These are phyloP conservation scores for Drosophila subquinaria DNA, from an alignment of 2,888 invertebrate species.

Conservation along the genomic window DNA sequence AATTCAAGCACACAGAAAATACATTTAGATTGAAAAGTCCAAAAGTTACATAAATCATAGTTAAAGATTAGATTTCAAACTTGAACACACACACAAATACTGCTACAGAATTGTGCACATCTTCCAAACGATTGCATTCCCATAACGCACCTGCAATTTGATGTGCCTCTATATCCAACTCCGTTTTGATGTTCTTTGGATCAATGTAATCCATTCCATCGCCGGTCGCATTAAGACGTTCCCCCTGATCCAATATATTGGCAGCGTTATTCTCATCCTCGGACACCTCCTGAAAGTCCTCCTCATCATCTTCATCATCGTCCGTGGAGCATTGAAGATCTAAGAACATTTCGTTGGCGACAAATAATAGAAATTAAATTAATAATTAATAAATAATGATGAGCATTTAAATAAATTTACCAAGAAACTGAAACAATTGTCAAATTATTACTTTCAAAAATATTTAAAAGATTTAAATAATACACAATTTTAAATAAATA, in stretches of 20 bases:
- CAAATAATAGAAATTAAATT: conserved; percentile 1
- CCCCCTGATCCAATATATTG: conserved; percentile 84
- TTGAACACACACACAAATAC: conserved; percentile 12
- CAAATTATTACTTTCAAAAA: background rate
- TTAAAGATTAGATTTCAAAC: conserved; percentile 9
- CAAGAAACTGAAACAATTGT: conserved; percentile 32
- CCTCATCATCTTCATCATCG: conserved; percentile 88
- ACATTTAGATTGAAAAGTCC: conserved; percentile 43
- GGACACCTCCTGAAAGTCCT: conserved; percentile 88
- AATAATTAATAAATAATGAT: background rate
- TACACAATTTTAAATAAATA: conserved; percentile 3
- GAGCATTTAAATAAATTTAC: background rate
- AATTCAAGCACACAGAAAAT: conserved; percentile 58
- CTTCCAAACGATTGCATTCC: background rate
- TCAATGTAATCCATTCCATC: conserved; percentile 73
- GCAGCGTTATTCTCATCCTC: conserved; percentile 87
- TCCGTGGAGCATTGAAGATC: conserved; percentile 91
- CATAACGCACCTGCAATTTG: conserved; percentile 75
- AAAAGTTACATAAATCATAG: conserved; percentile 24
- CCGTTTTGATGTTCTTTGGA: conserved; percentile 78
- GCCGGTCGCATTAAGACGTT: conserved; percentile 72
- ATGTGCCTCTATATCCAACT: conserved; percentile 78
- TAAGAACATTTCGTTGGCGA: conserved; percentile 60
- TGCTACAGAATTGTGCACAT: conserved; percentile 5
- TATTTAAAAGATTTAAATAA: background rate